These are phyloP conservation scores for Paratrypauchen microcephalus DNA, from an alignment of 2,797 vertebrate species.

Conservation along the genomic window DNA sequence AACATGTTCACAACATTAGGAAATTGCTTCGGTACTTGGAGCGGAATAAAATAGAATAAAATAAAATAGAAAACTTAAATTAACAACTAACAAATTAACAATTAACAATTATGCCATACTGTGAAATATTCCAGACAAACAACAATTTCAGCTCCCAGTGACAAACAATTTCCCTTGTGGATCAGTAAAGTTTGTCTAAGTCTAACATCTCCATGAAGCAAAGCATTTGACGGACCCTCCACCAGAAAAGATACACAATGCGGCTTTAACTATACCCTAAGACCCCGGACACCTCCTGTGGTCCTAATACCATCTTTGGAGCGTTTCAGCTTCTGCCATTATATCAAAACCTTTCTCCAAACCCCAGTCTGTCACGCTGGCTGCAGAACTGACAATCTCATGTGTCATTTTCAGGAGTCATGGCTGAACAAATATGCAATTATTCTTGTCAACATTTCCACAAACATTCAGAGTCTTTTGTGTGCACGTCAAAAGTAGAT, in stretches of 20 bases:
- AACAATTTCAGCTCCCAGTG: too few relatives aligned
- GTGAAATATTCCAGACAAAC: too few relatives aligned
- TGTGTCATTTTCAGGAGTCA: constrained; percentile 6
- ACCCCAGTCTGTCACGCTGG: neutral
- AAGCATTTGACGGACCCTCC: too few relatives aligned
- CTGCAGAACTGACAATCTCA: constrained; percentile 13
- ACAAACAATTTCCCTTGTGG: too few relatives aligned
- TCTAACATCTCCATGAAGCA: too few relatives aligned
- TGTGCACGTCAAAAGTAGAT: neutral
- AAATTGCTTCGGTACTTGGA: too few relatives aligned
- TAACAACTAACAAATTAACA: too few relatives aligned
- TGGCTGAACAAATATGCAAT: neutral
- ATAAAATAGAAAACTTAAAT: too few relatives aligned
- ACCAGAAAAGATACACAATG: constrained; percentile 13
- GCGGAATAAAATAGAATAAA: too few relatives aligned
- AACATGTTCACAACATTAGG: too few relatives aligned
- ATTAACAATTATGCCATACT: too few relatives aligned
- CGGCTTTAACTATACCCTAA: neutral
- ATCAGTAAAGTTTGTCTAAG: too few relatives aligned
- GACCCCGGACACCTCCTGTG: neutral
- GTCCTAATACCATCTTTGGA: neutral
- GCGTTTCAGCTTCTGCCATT: neutral
- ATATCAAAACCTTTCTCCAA: neutral
- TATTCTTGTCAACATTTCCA: constrained; percentile 11
- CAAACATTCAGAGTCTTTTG: neutral